Evolutionary conservation across 1,140 invertebrate genomes (phyloP), one percentile per base, ranked within the genome.

Genomic region (Pomphorhynchus laevis): DNA sequence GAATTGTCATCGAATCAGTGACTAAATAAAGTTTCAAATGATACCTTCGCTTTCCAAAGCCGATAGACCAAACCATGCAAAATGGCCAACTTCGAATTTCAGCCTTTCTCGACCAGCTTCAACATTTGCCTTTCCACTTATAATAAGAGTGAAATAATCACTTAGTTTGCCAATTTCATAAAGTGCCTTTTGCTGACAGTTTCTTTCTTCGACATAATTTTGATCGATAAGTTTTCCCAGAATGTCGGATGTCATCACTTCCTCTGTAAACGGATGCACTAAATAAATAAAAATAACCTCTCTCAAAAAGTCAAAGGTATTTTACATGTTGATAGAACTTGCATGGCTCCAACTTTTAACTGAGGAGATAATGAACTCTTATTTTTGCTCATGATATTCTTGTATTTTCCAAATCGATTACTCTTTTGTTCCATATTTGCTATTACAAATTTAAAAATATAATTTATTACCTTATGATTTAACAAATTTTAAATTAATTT

Each of bases 131-230:
- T 34, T 24, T 14, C 42, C 42, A 29, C 34, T 27, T 6, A 44
- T 17, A 21, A 44, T 44, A 11, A 39, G 24, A 9, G 40, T 34
- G 31, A 44, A 44, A 27, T 40, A 44, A 32, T 44, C 42, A 33
- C 16, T 16, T 24, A 29, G 20, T 4, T 35, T 25, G 2, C 41
- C 41, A 34, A 31, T 37, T 24, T 42, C 2, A 18, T 42, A 42
- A 6, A 42, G 18, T 37, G 23, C 34, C 22, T 37, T 33, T 33
- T 37, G 27, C 0, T 32, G 24, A 31, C 16, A 27, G 24, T 11
- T 37, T 21, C 32, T 33, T 23, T 14, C 16, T 37, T 32, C 34
- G 17, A 21, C 25, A 29, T 29, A 29, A 3, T 29, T 14, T 12
- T 12, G 14, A 3, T 29, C 2, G 3, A 42, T 31, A 27, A 42